These are phyloP conservation scores for Drosophila mettleri DNA, from an alignment of 2,888 invertebrate genomes.

Conservation along the genomic window DNA sequence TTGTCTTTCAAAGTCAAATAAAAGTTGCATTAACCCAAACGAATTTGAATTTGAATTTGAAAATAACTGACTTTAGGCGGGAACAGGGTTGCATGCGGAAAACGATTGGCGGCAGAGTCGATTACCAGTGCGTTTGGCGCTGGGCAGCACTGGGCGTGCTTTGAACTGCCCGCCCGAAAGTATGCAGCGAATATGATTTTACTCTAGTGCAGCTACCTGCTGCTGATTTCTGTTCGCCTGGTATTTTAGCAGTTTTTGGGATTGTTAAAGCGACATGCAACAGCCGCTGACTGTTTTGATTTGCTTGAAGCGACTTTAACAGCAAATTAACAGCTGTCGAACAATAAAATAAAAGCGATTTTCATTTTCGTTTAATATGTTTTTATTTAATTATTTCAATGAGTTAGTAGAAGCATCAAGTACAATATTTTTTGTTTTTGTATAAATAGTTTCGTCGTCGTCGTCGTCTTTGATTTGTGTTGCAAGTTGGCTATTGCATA, in stretches of 20 bases:
- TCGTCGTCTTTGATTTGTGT: conserved; percentile 63
- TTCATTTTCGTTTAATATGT: conserved; percentile 29
- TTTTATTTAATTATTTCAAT: conserved; percentile 48
- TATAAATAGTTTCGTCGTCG: conserved; percentile 63
- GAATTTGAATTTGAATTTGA: conserved; percentile 5
- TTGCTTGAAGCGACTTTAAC: neutral
- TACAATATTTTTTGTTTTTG: conserved; percentile 56
- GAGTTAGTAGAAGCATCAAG: conserved; percentile 76
- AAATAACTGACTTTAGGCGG: neutral
- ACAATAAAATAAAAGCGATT: neutral
- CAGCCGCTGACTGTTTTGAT: neutral
- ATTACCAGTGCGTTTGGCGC: too few relatives aligned
- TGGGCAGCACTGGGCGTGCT: conserved; percentile 4
- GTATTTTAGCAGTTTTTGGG: conserved; percentile 38
- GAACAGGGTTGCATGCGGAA: neutral
- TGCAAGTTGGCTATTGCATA: conserved; percentile 43
- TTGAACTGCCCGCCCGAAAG: conserved; percentile 16
- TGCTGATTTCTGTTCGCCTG: conserved; percentile 35
- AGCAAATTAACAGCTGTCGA: conserved; percentile 1
- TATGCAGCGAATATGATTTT: conserved; percentile 19
- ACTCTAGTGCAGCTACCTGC: conserved; percentile 7
- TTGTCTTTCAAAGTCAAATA: conserved; percentile 32
- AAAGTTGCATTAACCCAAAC: neutral
- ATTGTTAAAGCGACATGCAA: conserved; percentile 17
- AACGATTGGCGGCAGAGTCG: neutral